A percentile compares a stretch with the other conserved stretches of the same genome.
These are phyloP conservation scores for Aporophyla lueneburgensis DNA, from an alignment of 2,888 invertebrate species.

Conservation along the genomic window DNA sequence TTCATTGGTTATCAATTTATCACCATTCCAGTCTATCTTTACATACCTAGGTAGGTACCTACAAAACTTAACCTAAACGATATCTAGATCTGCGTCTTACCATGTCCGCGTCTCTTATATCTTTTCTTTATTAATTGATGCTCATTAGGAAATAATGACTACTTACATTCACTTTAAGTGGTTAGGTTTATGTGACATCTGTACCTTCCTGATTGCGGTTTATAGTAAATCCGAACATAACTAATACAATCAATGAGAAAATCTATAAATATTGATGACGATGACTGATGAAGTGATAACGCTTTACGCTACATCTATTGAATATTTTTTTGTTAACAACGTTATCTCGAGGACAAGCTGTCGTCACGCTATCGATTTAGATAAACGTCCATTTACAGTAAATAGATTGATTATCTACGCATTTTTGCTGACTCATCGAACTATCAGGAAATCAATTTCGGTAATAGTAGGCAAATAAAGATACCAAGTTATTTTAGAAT, in stretches of 20 bases:
- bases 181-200: not conserved
- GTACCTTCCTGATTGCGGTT: slow-evolving; percentile 5
- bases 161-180: not conserved
- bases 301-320: not conserved
- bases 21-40: not conserved
- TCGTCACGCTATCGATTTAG: not conserved
- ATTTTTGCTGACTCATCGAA: not conserved
- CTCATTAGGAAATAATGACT: not conserved
- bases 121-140: no score
- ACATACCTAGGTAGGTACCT: no score
- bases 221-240: slow-evolving; percentile 1
- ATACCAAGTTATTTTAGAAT: not conserved
- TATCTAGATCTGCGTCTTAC: no score
- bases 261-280: not conserved
- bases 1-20: not conserved
- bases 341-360: slow-evolving; percentile 19
- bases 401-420: slow-evolving; percentile 8
- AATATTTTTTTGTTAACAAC: slow-evolving; percentile 4
- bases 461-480: not conserved
- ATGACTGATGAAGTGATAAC: not conserved
- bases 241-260: slow-evolving; percentile 12
- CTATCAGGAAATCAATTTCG: slow-evolving; percentile 19
- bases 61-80: no score
- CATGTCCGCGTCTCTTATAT: no score
- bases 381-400: not conserved